Percentiles rank a stretch among this genome's conserved stretches.
phyloP scores from a whole-genome alignment of 1,140 invertebrate species.

The Bombus vancouverensis region DNA sequence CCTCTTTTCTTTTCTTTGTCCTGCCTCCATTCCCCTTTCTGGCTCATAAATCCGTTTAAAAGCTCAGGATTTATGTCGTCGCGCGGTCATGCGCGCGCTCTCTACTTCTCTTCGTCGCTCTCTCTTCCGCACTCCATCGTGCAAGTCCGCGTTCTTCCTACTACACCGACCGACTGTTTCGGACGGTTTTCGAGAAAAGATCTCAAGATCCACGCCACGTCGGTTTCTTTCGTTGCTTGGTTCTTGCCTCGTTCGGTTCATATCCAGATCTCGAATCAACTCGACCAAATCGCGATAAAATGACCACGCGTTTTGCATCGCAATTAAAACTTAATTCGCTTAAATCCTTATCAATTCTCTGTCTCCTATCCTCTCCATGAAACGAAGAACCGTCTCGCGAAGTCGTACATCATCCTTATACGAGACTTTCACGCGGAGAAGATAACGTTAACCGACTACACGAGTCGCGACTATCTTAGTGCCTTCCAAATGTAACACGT shows the following conservation, averaged over 20 bases:
- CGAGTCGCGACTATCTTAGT: not conserved
- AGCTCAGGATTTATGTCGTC: slow-evolving; percentile 57
- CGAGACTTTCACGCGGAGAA: not conserved
- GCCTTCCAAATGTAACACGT: not conserved
- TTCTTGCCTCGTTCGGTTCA: not conserved
- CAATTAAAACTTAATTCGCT: not conserved
- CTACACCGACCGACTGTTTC: slow-evolving; percentile 36
- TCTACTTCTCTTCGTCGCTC: not conserved
- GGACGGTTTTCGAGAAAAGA: slow-evolving; percentile 27
- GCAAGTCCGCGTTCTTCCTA: not conserved
- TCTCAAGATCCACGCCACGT: slow-evolving; percentile 22
- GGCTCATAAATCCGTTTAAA: slow-evolving; percentile 61
- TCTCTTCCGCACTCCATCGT: not conserved
- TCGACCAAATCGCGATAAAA: not conserved
- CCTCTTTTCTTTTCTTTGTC: not conserved
- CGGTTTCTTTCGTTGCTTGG: slow-evolving; percentile 19
- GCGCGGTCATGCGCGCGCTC: slow-evolving; percentile 34
- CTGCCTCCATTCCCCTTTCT: slow-evolving; percentile 30
- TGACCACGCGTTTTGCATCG: not conserved
- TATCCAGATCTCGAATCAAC: not conserved
- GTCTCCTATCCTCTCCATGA: not conserved
- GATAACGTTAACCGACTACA: slow-evolving; percentile 1
- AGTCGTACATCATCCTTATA: not conserved
- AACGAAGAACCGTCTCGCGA: too few relatives aligned
- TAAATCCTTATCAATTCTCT: not conserved